Conservation (phyloP, 1,140 invertebrate species). For the Tetraneura akinire region DNA sequence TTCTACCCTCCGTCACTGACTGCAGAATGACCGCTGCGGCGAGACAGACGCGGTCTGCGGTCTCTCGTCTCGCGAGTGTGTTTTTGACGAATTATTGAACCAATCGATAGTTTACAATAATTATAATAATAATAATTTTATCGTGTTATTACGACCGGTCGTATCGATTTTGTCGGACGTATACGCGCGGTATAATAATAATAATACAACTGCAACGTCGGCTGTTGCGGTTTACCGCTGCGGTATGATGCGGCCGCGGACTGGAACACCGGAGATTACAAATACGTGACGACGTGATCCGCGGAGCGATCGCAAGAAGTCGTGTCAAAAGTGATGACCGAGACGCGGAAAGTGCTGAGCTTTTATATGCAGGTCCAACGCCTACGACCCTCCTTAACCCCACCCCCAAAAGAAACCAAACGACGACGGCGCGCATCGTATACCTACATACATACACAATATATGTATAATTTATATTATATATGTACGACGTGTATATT, state of each 20-base stretch:
- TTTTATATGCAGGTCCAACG: slow-evolving; percentile 1
- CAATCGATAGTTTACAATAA: neutral
- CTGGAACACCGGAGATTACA: neutral
- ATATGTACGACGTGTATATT: no score
- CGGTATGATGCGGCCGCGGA: neutral
- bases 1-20: no score
- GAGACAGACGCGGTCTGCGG: neutral
- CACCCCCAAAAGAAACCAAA: slow-evolving; percentile 8
- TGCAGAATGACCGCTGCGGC: neutral
- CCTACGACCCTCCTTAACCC: neutral
- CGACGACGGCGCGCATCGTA: neutral
- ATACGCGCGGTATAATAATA: neutral
- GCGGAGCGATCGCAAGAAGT: neutral
- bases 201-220: no score
- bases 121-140: no score
- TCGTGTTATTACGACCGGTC: no score
- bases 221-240: neutral
- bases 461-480: no score
- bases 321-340: slow-evolving; percentile 17
- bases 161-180: neutral
- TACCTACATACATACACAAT: no score
- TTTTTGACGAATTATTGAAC: neutral
- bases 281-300: neutral
- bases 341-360: neutral
- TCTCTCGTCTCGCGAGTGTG: neutral